phyloP scores from a whole-genome alignment of 2,113 vertebrate species.

The Herpetotheres cachinnans region DNA sequence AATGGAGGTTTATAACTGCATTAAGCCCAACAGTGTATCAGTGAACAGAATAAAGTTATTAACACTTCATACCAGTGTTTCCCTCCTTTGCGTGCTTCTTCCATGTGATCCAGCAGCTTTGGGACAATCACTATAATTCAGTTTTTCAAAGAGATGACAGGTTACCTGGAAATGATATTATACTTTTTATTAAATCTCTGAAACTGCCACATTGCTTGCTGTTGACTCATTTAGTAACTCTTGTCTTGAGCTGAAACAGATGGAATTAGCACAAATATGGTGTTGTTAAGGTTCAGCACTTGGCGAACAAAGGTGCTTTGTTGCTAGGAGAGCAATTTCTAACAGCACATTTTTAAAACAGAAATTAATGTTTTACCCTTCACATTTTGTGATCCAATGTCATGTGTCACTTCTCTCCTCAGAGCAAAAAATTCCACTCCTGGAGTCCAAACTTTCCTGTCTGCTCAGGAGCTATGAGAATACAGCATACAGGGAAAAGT shows the following conservation, averaged over 20 bases:
- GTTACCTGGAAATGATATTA: background rate
- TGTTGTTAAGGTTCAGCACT: slow-evolving; percentile 4
- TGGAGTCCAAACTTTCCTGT: slow-evolving; percentile 43
- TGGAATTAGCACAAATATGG: slow-evolving; percentile 7
- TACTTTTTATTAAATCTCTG: background rate
- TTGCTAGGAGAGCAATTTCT: slow-evolving; percentile 40
- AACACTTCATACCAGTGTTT: background rate
- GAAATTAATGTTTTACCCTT: slow-evolving; percentile 11
- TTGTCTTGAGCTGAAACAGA: slow-evolving; percentile 25
- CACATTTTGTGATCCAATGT: background rate
- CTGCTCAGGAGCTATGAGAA: background rate
- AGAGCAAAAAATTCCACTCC: slow-evolving; percentile 42
- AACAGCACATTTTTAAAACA: slow-evolving; percentile 22
- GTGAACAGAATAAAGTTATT: background rate
- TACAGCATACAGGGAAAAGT: slow-evolving; percentile 16
- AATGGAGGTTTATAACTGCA: background rate
- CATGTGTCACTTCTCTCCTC: background rate
- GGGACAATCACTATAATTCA: background rate
- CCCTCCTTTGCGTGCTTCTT: background rate
- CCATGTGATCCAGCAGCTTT: background rate
- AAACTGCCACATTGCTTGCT: background rate
- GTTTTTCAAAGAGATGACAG: background rate
- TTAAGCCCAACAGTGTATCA: background rate
- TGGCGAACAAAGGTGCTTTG: background rate
- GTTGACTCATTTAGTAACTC: slow-evolving; percentile 34